Evolutionary conservation across 1,140 invertebrate genomes (phyloP).

Genomic region (Mercenaria mercenaria): DNA sequence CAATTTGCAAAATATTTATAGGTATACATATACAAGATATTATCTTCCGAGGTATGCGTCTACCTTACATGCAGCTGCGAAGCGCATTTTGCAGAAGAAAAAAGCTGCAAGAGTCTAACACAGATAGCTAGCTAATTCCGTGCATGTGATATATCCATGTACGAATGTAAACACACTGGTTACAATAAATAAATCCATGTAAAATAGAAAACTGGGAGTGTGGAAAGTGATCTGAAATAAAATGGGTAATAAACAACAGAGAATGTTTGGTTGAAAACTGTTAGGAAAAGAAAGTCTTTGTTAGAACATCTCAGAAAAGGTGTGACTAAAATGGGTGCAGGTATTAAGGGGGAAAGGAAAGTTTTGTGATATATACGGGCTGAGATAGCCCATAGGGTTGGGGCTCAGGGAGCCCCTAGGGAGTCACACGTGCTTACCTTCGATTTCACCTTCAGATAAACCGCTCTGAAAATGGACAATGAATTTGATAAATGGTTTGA

Average conservation of each 20-base stretch:
- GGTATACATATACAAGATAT: not conserved
- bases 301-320: not conserved
- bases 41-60: not conserved
- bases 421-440: constrained; percentile 51
- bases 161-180: not conserved
- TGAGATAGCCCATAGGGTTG: too few species aligned
- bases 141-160: not conserved
- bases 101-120: not conserved
- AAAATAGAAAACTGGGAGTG: not conserved
- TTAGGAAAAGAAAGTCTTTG: not conserved
- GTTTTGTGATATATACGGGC: too few species aligned
- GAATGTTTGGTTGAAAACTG: not conserved
- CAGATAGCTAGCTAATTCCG: not conserved
- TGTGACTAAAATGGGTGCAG: not conserved
- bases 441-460: constrained; percentile 55
- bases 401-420: too few species aligned
- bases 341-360: too few species aligned
- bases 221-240: not conserved
- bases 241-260: not conserved
- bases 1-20: too few species aligned
- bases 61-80: not conserved
- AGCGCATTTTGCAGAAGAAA: not conserved
- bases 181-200: not conserved
- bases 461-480: constrained; percentile 46
- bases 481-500: not conserved